A percentile compares a stretch with the other conserved stretches of the same genome.
Conservation (phyloP, 2,113 vertebrate genomes). For the Eurypyga helias region DNA sequence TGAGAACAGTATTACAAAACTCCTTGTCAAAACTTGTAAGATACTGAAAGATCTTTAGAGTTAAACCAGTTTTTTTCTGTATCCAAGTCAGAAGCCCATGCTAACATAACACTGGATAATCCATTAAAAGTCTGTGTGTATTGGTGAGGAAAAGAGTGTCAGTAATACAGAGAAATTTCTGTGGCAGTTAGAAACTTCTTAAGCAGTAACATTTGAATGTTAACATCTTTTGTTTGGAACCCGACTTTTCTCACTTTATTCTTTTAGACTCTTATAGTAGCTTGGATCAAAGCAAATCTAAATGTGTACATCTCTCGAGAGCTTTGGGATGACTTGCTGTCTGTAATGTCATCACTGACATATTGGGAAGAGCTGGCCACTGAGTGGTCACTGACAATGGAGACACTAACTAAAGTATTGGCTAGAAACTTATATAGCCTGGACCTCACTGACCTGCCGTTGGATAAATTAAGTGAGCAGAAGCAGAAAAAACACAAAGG, state of each 20-base stretch:
- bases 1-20: not conserved
- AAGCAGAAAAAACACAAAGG: constrained; percentile 99
- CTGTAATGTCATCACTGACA: constrained; percentile 93
- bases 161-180: not conserved
- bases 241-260: constrained; percentile 46
- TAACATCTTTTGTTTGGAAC: not conserved
- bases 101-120: not conserved
- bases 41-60: not conserved
- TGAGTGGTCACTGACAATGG: constrained; percentile 99
- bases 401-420: constrained; percentile 98
- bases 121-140: not conserved
- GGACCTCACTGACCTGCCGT: constrained; percentile 92
- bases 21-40: not conserved
- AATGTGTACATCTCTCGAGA: constrained; percentile 98
- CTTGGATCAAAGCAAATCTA: constrained; percentile 98
- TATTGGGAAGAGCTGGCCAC: constrained; percentile 98
- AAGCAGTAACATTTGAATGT: not conserved
- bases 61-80: not conserved
- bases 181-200: not conserved
- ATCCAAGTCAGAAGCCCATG: not conserved
- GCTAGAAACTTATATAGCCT: constrained; percentile 96
- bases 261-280: constrained; percentile 96
- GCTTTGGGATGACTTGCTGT: constrained; percentile 95
- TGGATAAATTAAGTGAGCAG: constrained; percentile 98
- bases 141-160: not conserved